Percentiles rank a stretch among this genome's conserved stretches.
Evolutionary conservation across 2,888 invertebrate species (phyloP).

Genomic region (Serrognathus titanus): DNA sequence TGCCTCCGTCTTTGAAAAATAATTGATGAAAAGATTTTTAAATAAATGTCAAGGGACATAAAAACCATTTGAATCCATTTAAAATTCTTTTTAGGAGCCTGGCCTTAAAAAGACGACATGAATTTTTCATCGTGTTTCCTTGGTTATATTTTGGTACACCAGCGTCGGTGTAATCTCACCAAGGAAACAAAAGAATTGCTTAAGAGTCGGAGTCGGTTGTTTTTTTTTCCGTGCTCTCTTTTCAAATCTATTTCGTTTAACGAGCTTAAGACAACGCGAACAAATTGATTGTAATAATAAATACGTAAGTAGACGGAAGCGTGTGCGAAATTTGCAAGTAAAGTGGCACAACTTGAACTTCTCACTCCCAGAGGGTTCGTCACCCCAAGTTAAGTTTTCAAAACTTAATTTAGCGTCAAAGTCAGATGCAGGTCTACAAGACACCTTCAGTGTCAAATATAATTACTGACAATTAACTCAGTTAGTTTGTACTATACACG

Average conservation of each 20-base stretch:
- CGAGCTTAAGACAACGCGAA: too few relatives aligned
- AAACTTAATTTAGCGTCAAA: constrained; percentile 41
- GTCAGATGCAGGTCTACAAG: constrained; percentile 30
- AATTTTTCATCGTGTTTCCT: constrained; percentile 15
- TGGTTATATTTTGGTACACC: constrained; percentile 2
- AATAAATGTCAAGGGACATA: constrained; percentile 18
- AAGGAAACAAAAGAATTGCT: background rate
- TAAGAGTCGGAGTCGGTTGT: too few relatives aligned
- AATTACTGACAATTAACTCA: constrained; percentile 44
- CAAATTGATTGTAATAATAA: background rate
- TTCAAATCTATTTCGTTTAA: too few relatives aligned
- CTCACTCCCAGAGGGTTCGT: constrained; percentile 15
- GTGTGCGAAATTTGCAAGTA: constrained; percentile 1
- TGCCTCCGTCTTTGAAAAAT: constrained; percentile 8
- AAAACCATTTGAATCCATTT: constrained; percentile 21
- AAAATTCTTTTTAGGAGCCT: constrained; percentile 20
- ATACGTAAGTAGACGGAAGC: background rate
- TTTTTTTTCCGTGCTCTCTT: too few relatives aligned
- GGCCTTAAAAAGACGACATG: constrained; percentile 14
- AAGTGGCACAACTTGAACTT: constrained; percentile 11
- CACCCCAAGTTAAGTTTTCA: constrained; percentile 32
- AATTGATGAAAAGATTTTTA: constrained; percentile 18
- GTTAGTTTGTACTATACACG: constrained; percentile 32
- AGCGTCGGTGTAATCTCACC: background rate
- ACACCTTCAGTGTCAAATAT: constrained; percentile 43